Evolutionary conservation across 2,113 vertebrate genomes (phyloP).

Genomic region (Sander vitreus): DNA sequence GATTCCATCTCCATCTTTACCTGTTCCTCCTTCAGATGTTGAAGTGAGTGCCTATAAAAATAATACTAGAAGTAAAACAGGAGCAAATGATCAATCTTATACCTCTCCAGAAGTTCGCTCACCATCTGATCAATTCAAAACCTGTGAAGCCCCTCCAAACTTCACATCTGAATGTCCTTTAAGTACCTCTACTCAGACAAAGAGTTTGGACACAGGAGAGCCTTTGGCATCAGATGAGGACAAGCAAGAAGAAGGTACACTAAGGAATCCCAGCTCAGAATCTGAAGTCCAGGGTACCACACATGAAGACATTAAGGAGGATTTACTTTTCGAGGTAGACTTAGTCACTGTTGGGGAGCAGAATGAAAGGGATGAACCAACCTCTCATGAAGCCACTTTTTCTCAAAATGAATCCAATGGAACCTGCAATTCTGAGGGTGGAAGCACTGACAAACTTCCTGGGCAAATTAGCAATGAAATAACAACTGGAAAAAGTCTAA

Average conservation of each 20-base stretch:
- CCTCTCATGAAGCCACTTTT: constrained; percentile 13
- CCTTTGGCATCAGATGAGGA: constrained; percentile 17
- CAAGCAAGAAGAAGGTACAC: constrained; percentile 11
- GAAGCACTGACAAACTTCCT: background rate
- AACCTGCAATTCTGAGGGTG: background rate
- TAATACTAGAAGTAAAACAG: constrained; percentile 29
- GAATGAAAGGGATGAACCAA: constrained; percentile 52
- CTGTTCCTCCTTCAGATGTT: constrained; percentile 53
- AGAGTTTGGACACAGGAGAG: constrained; percentile 16
- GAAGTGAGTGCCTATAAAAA: constrained; percentile 50
- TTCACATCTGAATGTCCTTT: constrained; percentile 14
- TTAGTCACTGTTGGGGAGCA: constrained; percentile 82
- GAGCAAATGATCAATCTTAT: background rate
- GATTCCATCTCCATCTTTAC: constrained; percentile 82
- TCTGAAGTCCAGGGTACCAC: constrained; percentile 42
- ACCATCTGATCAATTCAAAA: constrained; percentile 28
- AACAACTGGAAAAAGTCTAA: constrained; percentile 24
- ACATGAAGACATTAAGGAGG: constrained; percentile 79
- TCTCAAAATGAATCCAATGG: constrained; percentile 38
- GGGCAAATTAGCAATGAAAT: constrained; percentile 20
- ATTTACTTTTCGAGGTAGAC: constrained; percentile 79
- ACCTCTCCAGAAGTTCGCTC: background rate
- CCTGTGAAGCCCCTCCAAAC: background rate
- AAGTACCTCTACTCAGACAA: constrained; percentile 22
- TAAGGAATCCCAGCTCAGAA: constrained; percentile 23